Evolutionary conservation across 2,113 vertebrate species (phyloP).

Genomic region (Bettongia penicillata): DNA sequence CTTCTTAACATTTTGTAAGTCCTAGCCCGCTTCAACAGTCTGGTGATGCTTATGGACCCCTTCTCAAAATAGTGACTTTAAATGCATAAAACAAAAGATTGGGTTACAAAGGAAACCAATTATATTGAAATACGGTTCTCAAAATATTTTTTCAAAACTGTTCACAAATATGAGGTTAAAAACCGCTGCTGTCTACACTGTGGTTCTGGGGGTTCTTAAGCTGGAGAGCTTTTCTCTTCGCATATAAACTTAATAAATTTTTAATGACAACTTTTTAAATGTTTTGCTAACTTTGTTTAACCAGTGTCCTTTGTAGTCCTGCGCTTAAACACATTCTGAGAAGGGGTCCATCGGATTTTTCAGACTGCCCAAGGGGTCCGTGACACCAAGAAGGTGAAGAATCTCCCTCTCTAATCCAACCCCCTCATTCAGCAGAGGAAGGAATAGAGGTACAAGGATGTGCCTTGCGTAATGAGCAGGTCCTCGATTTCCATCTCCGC

Average conservation of each 20-base stretch:
- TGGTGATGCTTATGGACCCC: background rate
- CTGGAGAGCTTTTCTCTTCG: background rate
- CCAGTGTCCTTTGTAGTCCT: no score
- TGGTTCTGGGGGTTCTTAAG: background rate
- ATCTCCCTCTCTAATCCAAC: no score
- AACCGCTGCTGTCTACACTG: background rate
- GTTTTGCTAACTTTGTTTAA: background rate
- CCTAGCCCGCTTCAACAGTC: background rate
- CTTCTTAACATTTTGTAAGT: background rate
- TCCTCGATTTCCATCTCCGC: background rate
- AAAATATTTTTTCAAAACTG: background rate
- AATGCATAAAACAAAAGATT: background rate
- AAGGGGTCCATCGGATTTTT: no score
- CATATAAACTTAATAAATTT: no score
- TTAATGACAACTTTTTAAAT: background rate
- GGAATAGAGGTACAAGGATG: no score
- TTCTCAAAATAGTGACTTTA: background rate
- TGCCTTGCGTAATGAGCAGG: no score
- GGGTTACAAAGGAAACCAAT: background rate
- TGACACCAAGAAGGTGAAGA: no score
- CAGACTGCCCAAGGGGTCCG: no score
- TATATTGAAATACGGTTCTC: background rate
- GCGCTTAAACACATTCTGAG: background rate
- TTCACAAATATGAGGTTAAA: background rate
- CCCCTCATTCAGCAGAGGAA: no score